phyloP scores from a whole-genome alignment of 1,140 invertebrate species.

The Drosophila pseudoananassae region DNA sequence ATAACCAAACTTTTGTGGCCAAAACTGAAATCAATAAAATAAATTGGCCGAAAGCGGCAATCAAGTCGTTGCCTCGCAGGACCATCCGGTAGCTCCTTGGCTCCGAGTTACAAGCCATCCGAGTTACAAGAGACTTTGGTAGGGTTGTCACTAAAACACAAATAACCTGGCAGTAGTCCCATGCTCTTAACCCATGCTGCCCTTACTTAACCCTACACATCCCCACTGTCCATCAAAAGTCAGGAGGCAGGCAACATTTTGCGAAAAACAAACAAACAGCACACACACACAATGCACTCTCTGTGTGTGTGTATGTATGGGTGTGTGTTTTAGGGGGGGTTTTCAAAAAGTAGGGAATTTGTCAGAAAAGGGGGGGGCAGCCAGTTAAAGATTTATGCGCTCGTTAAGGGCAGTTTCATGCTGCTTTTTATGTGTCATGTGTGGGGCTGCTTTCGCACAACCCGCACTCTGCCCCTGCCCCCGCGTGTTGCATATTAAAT shows the following conservation, averaged over 20 bases:
- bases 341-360: background rate
- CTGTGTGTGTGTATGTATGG: background rate
- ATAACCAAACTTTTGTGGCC: background rate
- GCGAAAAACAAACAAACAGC: constrained; percentile 23
- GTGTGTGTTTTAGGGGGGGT: background rate
- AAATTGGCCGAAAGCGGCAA: background rate
- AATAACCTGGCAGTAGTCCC: constrained; percentile 2
- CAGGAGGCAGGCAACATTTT: constrained; percentile 11
- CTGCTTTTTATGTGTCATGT: constrained; percentile 77
- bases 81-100: background rate
- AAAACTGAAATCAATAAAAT: constrained; percentile 4
- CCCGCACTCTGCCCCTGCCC: background rate
- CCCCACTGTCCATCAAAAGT: background rate
- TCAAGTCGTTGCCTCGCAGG: background rate
- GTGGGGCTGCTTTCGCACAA: constrained; percentile 12
- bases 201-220: too few species aligned
- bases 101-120: background rate
- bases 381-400: constrained; percentile 79
- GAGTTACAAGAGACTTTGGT: background rate
- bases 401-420: constrained; percentile 79
- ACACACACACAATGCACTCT: background rate
- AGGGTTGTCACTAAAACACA: constrained; percentile 12
- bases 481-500: constrained; percentile 11
- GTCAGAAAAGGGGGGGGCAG: background rate
- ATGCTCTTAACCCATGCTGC: too few species aligned